Evolutionary conservation across 2,113 vertebrate genomes (phyloP).

Genomic region (Labeo rohita): DNA sequence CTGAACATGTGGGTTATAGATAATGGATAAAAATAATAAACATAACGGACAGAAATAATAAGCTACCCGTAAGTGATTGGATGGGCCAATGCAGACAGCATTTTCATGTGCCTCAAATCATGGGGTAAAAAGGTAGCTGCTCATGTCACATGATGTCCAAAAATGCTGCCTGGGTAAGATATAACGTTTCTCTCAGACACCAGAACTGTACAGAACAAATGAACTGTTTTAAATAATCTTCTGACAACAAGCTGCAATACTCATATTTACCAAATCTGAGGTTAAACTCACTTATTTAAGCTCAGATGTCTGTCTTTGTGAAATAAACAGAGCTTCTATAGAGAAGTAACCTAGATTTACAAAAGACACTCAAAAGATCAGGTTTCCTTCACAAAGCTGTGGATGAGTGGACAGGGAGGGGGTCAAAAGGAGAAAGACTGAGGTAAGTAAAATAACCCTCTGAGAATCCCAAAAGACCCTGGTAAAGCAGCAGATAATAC

Average conservation of each 20-base stretch:
- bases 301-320: neutral
- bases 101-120: neutral
- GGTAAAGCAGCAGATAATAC: neutral
- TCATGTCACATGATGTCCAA: neutral
- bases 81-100: neutral
- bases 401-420: neutral
- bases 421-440: neutral
- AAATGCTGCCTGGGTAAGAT: neutral
- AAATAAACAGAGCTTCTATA: neutral
- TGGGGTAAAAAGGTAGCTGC: neutral
- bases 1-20: neutral
- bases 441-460: slow-evolving; percentile 57
- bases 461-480: neutral
- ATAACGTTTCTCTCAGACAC: neutral
- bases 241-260: neutral
- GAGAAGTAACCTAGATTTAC: slow-evolving; percentile 54
- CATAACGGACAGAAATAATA: neutral
- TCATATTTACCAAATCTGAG: neutral
- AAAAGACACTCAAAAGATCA: slow-evolving; percentile 52
- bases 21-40: slow-evolving; percentile 9
- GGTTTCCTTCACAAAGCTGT: slow-evolving; percentile 59
- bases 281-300: neutral
- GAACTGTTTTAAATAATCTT: neutral
- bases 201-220: neutral
- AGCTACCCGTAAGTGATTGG: neutral